A percentile compares a stretch with the other conserved stretches of the same genome.
These are phyloP conservation scores for Stichodactyla helianthus DNA, from an alignment of 64 coral and sea anemone species.

Conservation along the genomic window DNA sequence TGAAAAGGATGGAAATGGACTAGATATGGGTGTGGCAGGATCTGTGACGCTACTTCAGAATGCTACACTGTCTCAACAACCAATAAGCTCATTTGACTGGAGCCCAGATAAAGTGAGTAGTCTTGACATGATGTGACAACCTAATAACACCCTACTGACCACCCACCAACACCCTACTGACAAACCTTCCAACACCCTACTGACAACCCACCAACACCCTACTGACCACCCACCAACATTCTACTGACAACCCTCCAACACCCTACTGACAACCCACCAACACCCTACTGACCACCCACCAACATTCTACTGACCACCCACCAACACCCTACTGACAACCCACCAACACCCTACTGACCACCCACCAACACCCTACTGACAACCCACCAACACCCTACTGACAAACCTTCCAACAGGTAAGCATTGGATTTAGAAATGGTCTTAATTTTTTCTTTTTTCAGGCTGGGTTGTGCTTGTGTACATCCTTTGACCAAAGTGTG, in stretches of 20 bases:
- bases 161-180: too few relatives aligned
- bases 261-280: background rate
- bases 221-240: too few relatives aligned
- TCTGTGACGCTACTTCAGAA: conserved; percentile 91
- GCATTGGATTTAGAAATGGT: background rate
- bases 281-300: background rate
- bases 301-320: background rate
- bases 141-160: too few relatives aligned
- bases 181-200: too few relatives aligned
- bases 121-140: background rate
- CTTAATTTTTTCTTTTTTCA: conserved; percentile 13
- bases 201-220: too few relatives aligned
- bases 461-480: conserved; percentile 66
- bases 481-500: conserved; percentile 71
- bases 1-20: conserved; percentile 77
- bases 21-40: conserved; percentile 82
- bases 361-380: background rate
- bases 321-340: background rate
- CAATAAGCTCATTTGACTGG: conserved; percentile 92
- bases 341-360: background rate
- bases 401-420: background rate
- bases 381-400: background rate
- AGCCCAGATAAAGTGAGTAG: conserved; percentile 84
- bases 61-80: conserved; percentile 84
- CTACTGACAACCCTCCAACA: background rate